Percentiles rank a stretch among this genome's conserved stretches.
phyloP scores from a whole-genome alignment of 35 echinoderm and acorn worm species.

The Ophiothrix spiculata region DNA sequence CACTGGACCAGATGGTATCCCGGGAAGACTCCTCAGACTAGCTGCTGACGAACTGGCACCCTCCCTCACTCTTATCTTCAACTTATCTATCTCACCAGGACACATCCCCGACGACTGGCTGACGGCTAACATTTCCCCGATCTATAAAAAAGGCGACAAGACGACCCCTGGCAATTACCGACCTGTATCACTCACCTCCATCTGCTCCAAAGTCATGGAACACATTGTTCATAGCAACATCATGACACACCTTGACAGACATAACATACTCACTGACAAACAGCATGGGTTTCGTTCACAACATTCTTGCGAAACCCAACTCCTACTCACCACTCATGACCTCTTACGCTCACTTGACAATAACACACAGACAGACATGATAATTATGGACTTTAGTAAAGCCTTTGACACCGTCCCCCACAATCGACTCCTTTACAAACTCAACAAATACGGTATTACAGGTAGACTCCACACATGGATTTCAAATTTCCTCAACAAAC shows the following conservation, averaged over 20 bases:
- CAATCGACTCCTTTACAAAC: constrained; percentile 27
- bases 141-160: constrained; percentile 35
- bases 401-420: constrained; percentile 52
- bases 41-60: neutral
- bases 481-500: constrained; percentile 16
- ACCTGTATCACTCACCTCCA: constrained; percentile 1
- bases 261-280: constrained; percentile 10
- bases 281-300: neutral
- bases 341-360: too few species aligned
- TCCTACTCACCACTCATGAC: too few species aligned
- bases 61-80: constrained; percentile 20
- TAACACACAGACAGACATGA: constrained; percentile 17
- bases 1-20: neutral
- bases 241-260: neutral
- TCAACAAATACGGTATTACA: constrained; percentile 26
- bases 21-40: neutral
- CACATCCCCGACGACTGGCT: constrained; percentile 28
- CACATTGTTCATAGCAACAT: constrained; percentile 5
- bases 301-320: constrained; percentile 4
- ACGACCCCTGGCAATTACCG: neutral
- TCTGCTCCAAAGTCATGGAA: constrained; percentile 15
- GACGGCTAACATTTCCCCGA: constrained; percentile 17
- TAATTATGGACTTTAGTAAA: constrained; percentile 52
- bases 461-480: constrained; percentile 38
- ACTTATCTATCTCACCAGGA: neutral